phyloP scores from a whole-genome alignment of 2,113 vertebrate species.

The Conger conger region DNA sequence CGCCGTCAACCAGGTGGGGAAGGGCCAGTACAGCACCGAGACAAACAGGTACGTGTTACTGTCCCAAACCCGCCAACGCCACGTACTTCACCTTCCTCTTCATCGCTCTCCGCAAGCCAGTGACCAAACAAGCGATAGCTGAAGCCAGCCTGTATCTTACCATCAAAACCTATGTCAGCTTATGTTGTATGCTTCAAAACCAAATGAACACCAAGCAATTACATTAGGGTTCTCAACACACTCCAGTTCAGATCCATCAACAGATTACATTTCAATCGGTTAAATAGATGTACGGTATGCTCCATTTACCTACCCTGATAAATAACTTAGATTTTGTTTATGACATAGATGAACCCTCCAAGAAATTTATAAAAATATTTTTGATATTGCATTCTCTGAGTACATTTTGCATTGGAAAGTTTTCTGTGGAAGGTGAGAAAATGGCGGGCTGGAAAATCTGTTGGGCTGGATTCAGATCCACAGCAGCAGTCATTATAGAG shows the following conservation, averaged over 20 bases:
- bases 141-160: background rate
- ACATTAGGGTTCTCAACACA: background rate
- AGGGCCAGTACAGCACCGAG: constrained; percentile 88
- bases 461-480: background rate
- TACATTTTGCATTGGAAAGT: background rate
- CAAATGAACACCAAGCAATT: background rate
- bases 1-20: constrained; percentile 91
- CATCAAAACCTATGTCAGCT: background rate
- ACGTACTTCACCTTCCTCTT: background rate
- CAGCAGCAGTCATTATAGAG: constrained; percentile 10
- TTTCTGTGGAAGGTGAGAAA: background rate
- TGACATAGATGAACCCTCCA: background rate
- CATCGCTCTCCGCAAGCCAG: background rate
- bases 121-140: too few relatives aligned
- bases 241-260: background rate
- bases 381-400: background rate
- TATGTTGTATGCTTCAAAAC: background rate
- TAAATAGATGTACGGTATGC: constrained; percentile 17
- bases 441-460: background rate
- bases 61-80: background rate
- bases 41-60: constrained; percentile 80
- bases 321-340: background rate
- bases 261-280: background rate
- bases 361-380: background rate
- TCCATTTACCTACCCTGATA: background rate